phyloP scores from a whole-genome alignment of 23 tunicate genomes.

The Styela clava region DNA sequence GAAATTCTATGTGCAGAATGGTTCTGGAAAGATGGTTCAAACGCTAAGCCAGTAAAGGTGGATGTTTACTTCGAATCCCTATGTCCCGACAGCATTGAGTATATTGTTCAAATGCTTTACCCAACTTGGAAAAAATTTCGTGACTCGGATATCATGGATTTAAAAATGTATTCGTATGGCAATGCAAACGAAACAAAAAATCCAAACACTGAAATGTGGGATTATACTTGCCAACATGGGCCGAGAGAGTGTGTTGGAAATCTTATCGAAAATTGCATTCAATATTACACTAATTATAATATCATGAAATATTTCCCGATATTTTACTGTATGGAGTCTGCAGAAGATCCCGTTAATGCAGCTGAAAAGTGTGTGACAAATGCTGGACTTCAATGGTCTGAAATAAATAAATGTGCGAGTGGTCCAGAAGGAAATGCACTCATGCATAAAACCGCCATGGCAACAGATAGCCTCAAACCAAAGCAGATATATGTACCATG shows the following conservation, averaged over 20 bases:
- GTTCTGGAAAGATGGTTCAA: neutral
- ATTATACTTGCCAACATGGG: slow-evolving; percentile 93
- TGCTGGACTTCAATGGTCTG: slow-evolving; percentile 51
- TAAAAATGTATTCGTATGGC: slow-evolving; percentile 67
- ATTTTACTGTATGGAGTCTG: slow-evolving; percentile 72
- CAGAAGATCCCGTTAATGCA: slow-evolving; percentile 59
- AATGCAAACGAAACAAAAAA: slow-evolving; percentile 45
- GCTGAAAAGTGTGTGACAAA: slow-evolving; percentile 57
- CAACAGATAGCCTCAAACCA: slow-evolving; percentile 61
- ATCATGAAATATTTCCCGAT: slow-evolving; percentile 63
- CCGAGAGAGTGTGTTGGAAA: slow-evolving; percentile 79
- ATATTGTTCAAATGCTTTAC: slow-evolving; percentile 54
- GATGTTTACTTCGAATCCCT: slow-evolving; percentile 71
- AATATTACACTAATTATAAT: slow-evolving; percentile 43
- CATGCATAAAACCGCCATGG: slow-evolving; percentile 68
- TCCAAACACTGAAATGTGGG: slow-evolving; percentile 43
- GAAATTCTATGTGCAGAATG: slow-evolving; percentile 33
- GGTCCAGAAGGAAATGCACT: slow-evolving; percentile 73
- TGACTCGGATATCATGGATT: slow-evolving; percentile 49
- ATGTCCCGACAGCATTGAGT: slow-evolving; percentile 76
- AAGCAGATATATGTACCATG: slow-evolving; percentile 85
- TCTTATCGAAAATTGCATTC: slow-evolving; percentile 83
- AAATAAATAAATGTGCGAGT: slow-evolving; percentile 52
- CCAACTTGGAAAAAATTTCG: slow-evolving; percentile 76
- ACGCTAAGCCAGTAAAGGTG: slow-evolving; percentile 41